Conservation (phyloP, 2,888 invertebrate species). For the Sisyra nigra region DNA sequence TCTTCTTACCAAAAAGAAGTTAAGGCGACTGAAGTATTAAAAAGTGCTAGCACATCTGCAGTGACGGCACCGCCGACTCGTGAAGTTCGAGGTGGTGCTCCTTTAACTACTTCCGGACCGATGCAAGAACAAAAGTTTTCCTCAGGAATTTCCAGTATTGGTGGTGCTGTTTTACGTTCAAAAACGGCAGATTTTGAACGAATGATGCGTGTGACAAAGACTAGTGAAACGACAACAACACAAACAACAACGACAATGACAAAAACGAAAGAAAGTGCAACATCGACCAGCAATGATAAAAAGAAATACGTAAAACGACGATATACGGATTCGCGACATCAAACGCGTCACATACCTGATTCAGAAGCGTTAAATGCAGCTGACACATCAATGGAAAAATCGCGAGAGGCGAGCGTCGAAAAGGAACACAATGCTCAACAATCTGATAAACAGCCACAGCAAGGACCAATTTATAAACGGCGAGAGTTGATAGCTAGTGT, state of each 20-base stretch:
- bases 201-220: conserved; percentile 31
- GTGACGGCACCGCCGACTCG: conserved; percentile 11
- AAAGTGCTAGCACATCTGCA: conserved; percentile 16
- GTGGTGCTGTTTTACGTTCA: conserved; percentile 45
- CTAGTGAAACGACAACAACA: conserved; percentile 32
- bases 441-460: conserved; percentile 17
- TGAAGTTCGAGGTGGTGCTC: conserved; percentile 9
- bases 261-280: conserved; percentile 19
- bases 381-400: conserved; percentile 13
- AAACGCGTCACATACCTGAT: conserved; percentile 37
- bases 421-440: conserved; percentile 15
- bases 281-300: conserved; percentile 26
- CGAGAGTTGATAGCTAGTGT: conserved; percentile 70
- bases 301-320: conserved; percentile 42
- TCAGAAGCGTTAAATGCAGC: conserved; percentile 18
- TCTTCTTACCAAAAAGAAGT: conserved; percentile 12
- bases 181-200: conserved; percentile 52
- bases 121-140: conserved; percentile 25
- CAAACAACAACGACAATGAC: conserved; percentile 28
- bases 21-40: conserved; percentile 18
- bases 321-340: conserved; percentile 42
- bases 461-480: conserved; percentile 52
- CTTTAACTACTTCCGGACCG: not conserved
- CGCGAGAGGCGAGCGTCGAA: conserved; percentile 12
- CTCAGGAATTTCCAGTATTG: conserved; percentile 46